These are phyloP conservation scores for Heterotis niloticus DNA, from an alignment of 2,113 vertebrate species.

Conservation along the genomic window DNA sequence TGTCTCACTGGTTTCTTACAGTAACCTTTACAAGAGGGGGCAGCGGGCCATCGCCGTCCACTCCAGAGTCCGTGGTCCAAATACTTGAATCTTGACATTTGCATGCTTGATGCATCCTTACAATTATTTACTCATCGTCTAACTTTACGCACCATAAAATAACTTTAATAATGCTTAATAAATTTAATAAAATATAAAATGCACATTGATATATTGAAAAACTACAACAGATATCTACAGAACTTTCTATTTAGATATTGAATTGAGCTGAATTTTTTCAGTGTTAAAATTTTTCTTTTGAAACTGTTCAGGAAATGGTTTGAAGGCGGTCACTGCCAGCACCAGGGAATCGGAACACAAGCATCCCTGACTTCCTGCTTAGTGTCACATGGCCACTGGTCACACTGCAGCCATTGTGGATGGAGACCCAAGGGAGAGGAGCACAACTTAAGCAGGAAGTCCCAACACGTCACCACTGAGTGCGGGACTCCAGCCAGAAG, in stretches of 20 bases:
- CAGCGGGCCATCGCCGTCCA: too few relatives aligned
- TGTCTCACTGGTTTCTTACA: too few relatives aligned
- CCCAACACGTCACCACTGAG: slow-evolving; percentile 5
- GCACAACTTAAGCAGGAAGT: background rate
- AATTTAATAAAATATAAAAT: background rate
- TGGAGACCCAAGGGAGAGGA: slow-evolving; percentile 28
- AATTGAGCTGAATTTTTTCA: background rate
- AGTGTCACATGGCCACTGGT: slow-evolving; percentile 42
- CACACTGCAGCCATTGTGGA: slow-evolving; percentile 10
- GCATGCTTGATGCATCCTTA: too few relatives aligned
- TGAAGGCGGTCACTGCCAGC: slow-evolving; percentile 6
- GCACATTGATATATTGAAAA: background rate
- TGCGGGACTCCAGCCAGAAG: background rate
- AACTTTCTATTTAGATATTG: background rate
- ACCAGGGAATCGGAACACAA: slow-evolving; percentile 19
- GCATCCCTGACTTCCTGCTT: slow-evolving; percentile 45
- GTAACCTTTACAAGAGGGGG: too few relatives aligned
- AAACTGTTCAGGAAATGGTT: background rate
- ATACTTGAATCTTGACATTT: too few relatives aligned
- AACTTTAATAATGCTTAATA: too few relatives aligned
- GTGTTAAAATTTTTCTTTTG: background rate
- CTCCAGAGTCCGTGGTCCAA: too few relatives aligned
- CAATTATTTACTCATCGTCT: too few relatives aligned
- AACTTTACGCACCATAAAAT: too few relatives aligned
- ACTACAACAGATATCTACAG: background rate